These are phyloP conservation scores for Barnardius zonarius DNA, from an alignment of 2,113 vertebrate species.

Conservation along the genomic window DNA sequence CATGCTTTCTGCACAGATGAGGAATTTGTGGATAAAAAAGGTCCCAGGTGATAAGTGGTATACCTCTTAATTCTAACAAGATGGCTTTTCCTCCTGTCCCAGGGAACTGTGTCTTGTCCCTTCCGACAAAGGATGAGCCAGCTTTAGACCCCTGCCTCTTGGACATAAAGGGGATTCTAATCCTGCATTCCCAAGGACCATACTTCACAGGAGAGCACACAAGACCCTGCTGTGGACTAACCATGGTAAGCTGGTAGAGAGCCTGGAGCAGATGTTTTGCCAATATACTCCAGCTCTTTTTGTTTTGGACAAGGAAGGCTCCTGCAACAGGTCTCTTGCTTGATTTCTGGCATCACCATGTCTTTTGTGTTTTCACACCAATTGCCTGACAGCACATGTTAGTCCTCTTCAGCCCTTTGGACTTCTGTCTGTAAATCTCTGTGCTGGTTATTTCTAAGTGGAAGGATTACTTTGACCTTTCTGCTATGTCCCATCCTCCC, in stretches of 20 bases:
- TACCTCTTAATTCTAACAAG: not conserved
- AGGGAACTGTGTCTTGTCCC: not conserved
- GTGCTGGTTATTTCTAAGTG: not conserved
- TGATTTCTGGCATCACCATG: not conserved
- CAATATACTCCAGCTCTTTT: not conserved
- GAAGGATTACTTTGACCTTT: not conserved
- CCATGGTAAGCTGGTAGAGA: rapidly evolving
- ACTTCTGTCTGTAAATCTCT: not conserved
- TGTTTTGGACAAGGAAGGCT: not conserved
- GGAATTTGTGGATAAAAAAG: not conserved
- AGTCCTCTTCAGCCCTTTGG: not conserved
- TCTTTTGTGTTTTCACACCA: not conserved
- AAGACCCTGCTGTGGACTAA: not conserved
- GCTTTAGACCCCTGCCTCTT: not conserved
- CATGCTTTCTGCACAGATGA: not conserved
- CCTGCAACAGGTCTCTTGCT: not conserved
- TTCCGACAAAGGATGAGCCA: not conserved
- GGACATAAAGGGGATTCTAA: not conserved
- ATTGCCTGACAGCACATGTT: not conserved
- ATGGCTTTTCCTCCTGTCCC: not conserved
- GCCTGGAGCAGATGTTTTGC: not conserved
- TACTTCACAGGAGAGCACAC: not conserved
- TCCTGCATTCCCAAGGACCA: rapidly evolving
- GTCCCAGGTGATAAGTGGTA: not conserved
- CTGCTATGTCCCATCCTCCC: not conserved